Evolutionary conservation across 2,888 invertebrate species (phyloP), one percentile per base, ranked within the genome.

Genomic region (Plebejus anna): DNA sequence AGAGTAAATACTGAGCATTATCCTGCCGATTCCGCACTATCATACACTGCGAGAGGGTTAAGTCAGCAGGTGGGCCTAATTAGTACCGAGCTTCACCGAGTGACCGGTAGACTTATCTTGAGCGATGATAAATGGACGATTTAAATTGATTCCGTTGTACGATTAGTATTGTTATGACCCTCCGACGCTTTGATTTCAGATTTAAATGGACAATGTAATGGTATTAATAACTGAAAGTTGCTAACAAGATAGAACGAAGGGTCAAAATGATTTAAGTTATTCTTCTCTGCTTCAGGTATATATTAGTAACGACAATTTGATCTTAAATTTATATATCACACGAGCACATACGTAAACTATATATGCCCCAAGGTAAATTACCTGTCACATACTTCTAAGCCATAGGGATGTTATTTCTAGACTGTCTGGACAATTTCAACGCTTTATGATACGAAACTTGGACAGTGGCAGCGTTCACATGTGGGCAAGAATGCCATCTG

Each of bases 1-100:
- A 93, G 92, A 93, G 94, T 92, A 93, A 94, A 94, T 93, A 93
- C 92, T 89, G 59, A 61, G 76, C 88, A 90, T 89, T 92, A 93
- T 94, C 94, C 92, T 92, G 92, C 89, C 90, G 92, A 93, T 92
- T 93, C 87, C 87, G 88, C 88, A 88, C 86, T 86, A 90, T 93
- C 93, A 91, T 92, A 92, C 78, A 78, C 89, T 87, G 83, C 85
- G 83, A 84, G 90, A 91, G 91, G 92, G 91, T 90, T 90, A 82
- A 77, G 77, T 77, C 84, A 85, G 85, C 90, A 90, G 89, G 89
- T 89, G 80, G 78, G 75, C 77, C 79, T 81, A 80, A 82, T 82
- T 81, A 82, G 79, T 78, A 76, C 81, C 79, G 28, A 4, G 61
- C 47, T 61, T 28, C 28, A 11, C 28, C 11, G 28, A 28, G 22